Percentiles rank a stretch among this genome's conserved stretches.
These are phyloP conservation scores for Plutella xylostella DNA, from an alignment of 2,888 invertebrate species.

Conservation along the genomic window DNA sequence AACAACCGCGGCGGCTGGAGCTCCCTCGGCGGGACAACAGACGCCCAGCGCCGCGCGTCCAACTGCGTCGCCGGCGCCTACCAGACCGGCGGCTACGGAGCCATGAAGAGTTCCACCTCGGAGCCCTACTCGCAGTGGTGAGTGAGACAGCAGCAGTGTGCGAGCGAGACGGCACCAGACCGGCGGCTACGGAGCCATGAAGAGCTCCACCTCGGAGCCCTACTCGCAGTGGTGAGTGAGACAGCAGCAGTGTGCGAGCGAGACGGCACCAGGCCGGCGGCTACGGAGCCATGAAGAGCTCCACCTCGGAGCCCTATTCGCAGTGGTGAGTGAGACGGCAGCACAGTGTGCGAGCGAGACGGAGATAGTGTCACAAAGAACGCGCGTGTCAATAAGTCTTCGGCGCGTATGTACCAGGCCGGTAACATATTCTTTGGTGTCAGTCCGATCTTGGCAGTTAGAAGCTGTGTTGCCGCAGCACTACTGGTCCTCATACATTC, in stretches of 20 bases:
- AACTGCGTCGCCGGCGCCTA: constrained; percentile 31
- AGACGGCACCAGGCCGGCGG: constrained; percentile 39
- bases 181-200: constrained; percentile 58
- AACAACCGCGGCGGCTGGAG: constrained; percentile 60
- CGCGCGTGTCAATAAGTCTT: no score
- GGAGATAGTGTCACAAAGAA: no score
- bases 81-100: constrained; percentile 50
- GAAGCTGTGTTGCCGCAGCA: no score
- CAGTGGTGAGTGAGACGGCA: constrained; percentile 49
- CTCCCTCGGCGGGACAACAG: constrained; percentile 40
- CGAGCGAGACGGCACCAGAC: constrained; percentile 47
- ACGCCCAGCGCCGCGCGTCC: constrained; percentile 42
- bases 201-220: constrained; percentile 54
- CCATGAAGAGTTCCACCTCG: constrained; percentile 56
- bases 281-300: constrained; percentile 59
- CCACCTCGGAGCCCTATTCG: constrained; percentile 55
- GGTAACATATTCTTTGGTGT: no score
- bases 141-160: no score
- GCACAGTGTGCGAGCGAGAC: no score
- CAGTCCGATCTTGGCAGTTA: no score
- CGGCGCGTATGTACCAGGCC: no score
- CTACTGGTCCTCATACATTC: no score
- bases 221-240: constrained; percentile 52
- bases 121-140: constrained; percentile 59
- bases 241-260: constrained; percentile 36